Evolutionary conservation across 2,113 vertebrate species (phyloP), one percentile per base, ranked within the genome.

Genomic region (Mobula hypostoma): DNA sequence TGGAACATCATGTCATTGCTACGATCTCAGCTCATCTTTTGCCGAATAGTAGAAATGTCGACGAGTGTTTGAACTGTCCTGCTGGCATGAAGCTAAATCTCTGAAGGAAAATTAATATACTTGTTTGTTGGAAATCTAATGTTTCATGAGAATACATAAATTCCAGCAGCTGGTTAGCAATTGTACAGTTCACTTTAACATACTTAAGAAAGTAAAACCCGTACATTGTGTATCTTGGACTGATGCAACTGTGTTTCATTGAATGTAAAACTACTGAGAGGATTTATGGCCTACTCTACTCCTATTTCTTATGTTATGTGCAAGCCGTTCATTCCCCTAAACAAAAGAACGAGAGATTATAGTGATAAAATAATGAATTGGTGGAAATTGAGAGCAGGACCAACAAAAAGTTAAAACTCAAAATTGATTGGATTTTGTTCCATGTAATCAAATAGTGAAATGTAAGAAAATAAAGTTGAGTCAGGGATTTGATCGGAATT

Each of bases 391-490:
- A 63, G n/a, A 17, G 88, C 68, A 70, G 66, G 32, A 91, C 7
- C 36, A 68, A 91, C 68, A 66, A 40, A 91, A 87, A 32, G n/a
- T n/a, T 29, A 36, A 2, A 91, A 40, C 32, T 70, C 63, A 70
- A 36, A n/a, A n/a, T 36, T 70, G 88, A 91, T 90, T 58, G 63
- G 32, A 91, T 91, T 91, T 70, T 91, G 15, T 91, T 91, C 63
- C 29, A n/a, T 21, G 7, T 21, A 70, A 68, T 90, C 4, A 29
- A 68, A 90, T 90, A 19, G n/a, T 66, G 29, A 61, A 63, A 61
- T 19, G n/a, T 7, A 68, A 70, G 68, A 14, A 66, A 70, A 63
- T 61, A 4, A 7, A 5, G 61, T 70, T 1, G 7, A 70, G n/a
- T 32, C 88, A 36, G 32, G 88, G 19, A 70, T 66, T 70, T 70